These are phyloP conservation scores for Gila orcuttii DNA, from an alignment of 2,113 vertebrate species.

Conservation along the genomic window DNA sequence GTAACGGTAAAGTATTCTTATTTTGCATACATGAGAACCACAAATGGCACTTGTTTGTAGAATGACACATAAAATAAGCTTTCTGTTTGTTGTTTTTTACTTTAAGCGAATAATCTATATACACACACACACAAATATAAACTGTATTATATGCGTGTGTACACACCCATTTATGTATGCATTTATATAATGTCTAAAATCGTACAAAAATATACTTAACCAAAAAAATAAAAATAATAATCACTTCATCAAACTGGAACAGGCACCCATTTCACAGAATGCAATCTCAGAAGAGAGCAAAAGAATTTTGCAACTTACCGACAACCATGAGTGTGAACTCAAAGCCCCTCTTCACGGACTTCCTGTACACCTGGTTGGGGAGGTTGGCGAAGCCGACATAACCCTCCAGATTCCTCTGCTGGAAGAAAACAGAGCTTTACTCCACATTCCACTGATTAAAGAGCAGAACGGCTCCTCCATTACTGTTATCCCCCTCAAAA, in stretches of 20 bases:
- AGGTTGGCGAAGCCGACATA: slow-evolving; percentile 82
- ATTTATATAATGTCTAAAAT: no score
- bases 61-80: neutral
- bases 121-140: no score
- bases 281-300: slow-evolving; percentile 9
- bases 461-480: slow-evolving; percentile 15
- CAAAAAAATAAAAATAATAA: no score
- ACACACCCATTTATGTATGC: no score
- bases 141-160: no score
- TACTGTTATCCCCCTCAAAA: slow-evolving; percentile 31
- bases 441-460: slow-evolving; percentile 43
- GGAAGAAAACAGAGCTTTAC: slow-evolving; percentile 52
- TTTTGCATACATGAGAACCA: neutral
- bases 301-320: slow-evolving; percentile 69
- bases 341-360: slow-evolving; percentile 81
- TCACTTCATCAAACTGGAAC: no score
- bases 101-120: neutral
- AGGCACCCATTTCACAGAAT: neutral
- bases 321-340: slow-evolving; percentile 84
- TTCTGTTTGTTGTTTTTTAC: neutral
- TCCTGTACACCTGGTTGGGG: slow-evolving; percentile 82
- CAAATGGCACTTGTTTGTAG: neutral
- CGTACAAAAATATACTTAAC: no score
- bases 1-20: neutral
- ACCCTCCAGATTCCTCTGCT: slow-evolving; percentile 82